Percentiles rank a stretch among this genome's conserved stretches.
These are phyloP conservation scores for Candoia aspera DNA, from an alignment of 2,113 vertebrate species.

Conservation along the genomic window DNA sequence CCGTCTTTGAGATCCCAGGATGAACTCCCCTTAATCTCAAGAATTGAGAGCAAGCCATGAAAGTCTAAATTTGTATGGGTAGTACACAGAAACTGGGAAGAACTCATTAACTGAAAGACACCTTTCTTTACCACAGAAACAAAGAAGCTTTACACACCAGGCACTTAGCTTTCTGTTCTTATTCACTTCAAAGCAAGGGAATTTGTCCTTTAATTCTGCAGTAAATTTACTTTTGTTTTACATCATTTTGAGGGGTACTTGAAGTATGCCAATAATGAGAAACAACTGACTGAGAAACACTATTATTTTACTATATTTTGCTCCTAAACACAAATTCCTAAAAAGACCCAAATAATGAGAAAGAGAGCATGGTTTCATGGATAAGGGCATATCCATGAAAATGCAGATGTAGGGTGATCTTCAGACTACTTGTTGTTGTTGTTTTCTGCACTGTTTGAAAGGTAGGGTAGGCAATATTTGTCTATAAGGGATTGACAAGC, in stretches of 20 bases:
- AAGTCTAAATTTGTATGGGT: background rate
- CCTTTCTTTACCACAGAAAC: background rate
- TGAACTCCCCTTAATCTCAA: background rate
- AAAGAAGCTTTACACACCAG: background rate
- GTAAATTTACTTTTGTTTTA: background rate
- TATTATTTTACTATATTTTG: background rate
- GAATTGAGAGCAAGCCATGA: background rate
- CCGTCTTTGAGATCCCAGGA: background rate
- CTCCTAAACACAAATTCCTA: background rate
- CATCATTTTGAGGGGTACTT: background rate
- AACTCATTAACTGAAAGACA: background rate
- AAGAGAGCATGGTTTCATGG: background rate
- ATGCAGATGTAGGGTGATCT: background rate
- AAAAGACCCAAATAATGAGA: background rate
- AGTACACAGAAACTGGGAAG: background rate
- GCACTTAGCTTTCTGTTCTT: background rate
- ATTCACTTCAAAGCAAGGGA: background rate
- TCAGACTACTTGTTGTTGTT: background rate
- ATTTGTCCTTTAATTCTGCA: background rate
- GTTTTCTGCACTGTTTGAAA: background rate
- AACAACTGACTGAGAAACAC: background rate
- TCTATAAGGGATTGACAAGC: background rate
- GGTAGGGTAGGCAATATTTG: background rate
- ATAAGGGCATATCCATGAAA: background rate
- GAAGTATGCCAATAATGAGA: background rate